Base-by-base conservation (phyloP, 2,797 vertebrate species). In the Halcyon smyrnensis region DNA sequence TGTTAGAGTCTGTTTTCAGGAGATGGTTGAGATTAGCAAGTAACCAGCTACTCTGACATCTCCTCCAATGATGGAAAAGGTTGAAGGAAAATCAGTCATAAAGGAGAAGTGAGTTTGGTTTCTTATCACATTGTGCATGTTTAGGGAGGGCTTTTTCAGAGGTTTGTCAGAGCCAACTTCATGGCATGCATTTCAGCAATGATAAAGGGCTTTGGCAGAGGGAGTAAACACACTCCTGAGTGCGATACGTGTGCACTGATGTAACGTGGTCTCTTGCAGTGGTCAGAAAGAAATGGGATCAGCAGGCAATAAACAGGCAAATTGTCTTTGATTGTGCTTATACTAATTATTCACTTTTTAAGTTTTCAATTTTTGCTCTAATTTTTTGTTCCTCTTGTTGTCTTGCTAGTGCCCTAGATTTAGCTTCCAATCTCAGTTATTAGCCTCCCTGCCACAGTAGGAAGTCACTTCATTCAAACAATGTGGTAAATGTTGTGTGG, bases 51-150 rank as follows among this genome's bases (percentile, higher is more conserved):
- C 64, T 78, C 45, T 0, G 3, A 2, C 81, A 70, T 60, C 56
- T 75, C 79, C 71, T 91, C 95, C 68, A 43, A 82, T 54, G 50
- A 32, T 28, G 30, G 79, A 15, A 87, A n/a, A 76, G 70, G 36
- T 54, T 89, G 73, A 92, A 89, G 63, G 50, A 87, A 94, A 89
- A 51, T 63, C n/a, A 53, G 19, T 73, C 64, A 51, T 32, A 34
- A 91, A 92, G 34, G 43, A 90, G 37, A 92, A 86, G 5, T 82
- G 39, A 76, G 43, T 91, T 90, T 37, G 34, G 7, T 25, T 78
- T 67, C 90, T 96, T 94, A 93, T 90, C 63, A 32, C 27, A 41
- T 30, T 34, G 8, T 41, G 36, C 74, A 94, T 89, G 27, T 79
- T 91, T 77, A 82, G 51, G 43, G 54, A 78, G 32, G 23, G 24